Conservation (phyloP, 1,140 invertebrate genomes). For the Melanaphis sacchari region DNA sequence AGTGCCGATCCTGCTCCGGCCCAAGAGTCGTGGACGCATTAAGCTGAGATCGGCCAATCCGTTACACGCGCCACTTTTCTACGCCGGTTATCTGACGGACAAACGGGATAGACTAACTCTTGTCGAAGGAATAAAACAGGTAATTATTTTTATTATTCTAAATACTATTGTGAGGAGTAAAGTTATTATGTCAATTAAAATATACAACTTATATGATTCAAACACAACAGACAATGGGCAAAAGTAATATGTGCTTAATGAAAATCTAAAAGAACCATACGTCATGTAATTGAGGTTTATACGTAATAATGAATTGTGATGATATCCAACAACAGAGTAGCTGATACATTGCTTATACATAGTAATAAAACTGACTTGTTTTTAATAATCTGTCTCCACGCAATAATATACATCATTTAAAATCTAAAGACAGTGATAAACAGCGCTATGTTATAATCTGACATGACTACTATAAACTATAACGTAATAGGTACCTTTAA, state of each 20-base stretch:
- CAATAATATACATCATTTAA: no score
- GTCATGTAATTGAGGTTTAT: no score
- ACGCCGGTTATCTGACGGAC: constrained; percentile 68
- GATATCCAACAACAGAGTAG: no score
- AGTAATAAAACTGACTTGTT: no score
- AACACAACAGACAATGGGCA: not conserved
- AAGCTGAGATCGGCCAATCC: constrained; percentile 67
- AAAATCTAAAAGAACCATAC: not conserved
- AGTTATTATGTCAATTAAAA: not conserved
- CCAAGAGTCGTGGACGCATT: constrained; percentile 66
- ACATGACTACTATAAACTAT: no score
- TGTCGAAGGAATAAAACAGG: constrained; percentile 70
- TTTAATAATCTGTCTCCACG: no score
- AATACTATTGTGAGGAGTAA: not conserved
- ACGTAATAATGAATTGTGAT: no score
- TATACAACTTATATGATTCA: no score
- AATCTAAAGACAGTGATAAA: no score
- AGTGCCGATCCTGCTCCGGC: constrained; percentile 66
- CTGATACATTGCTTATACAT: no score
- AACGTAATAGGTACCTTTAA: no score
- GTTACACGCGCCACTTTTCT: constrained; percentile 69
- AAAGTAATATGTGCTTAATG: not conserved
- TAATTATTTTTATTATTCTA: constrained; percentile 21
- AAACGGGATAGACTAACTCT: constrained; percentile 59
- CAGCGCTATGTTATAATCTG: no score